phyloP scores from a whole-genome alignment of 2,113 vertebrate species.

The Passer domesticus region DNA sequence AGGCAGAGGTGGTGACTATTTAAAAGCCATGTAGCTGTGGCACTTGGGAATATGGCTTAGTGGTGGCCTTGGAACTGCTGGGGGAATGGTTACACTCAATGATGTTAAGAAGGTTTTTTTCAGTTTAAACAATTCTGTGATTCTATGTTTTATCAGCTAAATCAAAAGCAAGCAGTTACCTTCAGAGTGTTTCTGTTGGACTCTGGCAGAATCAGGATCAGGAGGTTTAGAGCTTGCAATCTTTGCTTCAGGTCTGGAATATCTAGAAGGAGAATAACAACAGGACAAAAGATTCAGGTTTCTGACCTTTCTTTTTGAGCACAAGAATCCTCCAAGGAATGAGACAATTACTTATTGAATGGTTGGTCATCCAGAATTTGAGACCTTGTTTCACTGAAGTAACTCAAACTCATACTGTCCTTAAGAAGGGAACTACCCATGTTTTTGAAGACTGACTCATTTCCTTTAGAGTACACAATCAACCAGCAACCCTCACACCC shows the following conservation, averaged over 20 bases:
- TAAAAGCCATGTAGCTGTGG: not conserved
- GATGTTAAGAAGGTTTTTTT: not conserved
- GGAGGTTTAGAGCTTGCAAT: conserved; percentile 87
- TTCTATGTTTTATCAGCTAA: not conserved
- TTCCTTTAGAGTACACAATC: not conserved
- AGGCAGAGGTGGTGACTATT: not conserved
- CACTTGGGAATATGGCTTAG: no score
- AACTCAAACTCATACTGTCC: not conserved
- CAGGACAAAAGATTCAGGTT: not conserved
- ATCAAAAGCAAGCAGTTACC: conserved; percentile 63
- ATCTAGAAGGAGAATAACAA: conserved; percentile 55
- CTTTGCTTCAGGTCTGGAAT: conserved; percentile 87
- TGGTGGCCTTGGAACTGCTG: not conserved
- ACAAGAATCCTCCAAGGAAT: not conserved
- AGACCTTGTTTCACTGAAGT: not conserved
- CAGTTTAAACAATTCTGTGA: not conserved
- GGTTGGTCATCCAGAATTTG: not conserved
- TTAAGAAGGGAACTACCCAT: not conserved
- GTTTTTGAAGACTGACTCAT: not conserved
- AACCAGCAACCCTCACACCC: not conserved
- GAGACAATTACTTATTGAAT: not conserved
- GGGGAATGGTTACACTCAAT: not conserved
- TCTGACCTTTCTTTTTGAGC: not conserved
- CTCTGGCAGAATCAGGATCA: conserved; percentile 87
- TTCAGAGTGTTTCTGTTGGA: conserved; percentile 89